phyloP scores from a whole-genome alignment of 2,797 vertebrate species.

The Pangasius mekongensis region DNA sequence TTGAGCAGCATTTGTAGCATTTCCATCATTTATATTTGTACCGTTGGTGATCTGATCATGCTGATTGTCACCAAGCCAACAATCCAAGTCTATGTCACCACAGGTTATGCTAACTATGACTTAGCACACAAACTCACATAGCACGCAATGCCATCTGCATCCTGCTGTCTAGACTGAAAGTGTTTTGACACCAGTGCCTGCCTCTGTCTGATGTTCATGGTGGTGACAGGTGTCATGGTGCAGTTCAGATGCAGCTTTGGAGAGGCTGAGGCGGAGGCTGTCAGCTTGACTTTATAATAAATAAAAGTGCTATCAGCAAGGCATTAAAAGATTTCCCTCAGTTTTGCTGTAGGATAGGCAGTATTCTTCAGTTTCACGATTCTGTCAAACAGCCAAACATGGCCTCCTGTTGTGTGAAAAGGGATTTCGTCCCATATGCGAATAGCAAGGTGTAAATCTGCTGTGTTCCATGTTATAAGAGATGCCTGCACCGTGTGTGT shows the following conservation, averaged over 20 bases:
- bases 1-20: not conserved
- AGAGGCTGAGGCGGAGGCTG: constrained; percentile 32
- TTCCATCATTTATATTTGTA: not conserved
- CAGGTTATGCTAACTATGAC: constrained; percentile 33
- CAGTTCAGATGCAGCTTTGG: constrained; percentile 40
- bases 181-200: constrained; percentile 37
- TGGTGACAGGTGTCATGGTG: constrained; percentile 46
- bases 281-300: constrained; percentile 45
- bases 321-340: constrained; percentile 43
- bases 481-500: constrained; percentile 16
- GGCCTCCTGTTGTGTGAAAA: constrained; percentile 33
- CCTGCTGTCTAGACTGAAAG: constrained; percentile 24
- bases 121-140: constrained; percentile 29
- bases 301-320: constrained; percentile 47
- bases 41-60: not conserved
- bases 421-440: constrained; percentile 28
- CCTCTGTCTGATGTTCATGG: constrained; percentile 29
- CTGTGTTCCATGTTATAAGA: constrained; percentile 12
- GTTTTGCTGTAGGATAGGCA: constrained; percentile 43
- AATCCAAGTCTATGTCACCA: constrained; percentile 21
- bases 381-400: constrained; percentile 43
- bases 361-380: constrained; percentile 25
- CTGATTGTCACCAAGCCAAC: constrained; percentile 3
- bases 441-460: constrained; percentile 47
- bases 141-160: constrained; percentile 11